Evolutionary conservation across 2,113 vertebrate species (phyloP).

Genomic region (Chaetorhynchus papuensis): DNA sequence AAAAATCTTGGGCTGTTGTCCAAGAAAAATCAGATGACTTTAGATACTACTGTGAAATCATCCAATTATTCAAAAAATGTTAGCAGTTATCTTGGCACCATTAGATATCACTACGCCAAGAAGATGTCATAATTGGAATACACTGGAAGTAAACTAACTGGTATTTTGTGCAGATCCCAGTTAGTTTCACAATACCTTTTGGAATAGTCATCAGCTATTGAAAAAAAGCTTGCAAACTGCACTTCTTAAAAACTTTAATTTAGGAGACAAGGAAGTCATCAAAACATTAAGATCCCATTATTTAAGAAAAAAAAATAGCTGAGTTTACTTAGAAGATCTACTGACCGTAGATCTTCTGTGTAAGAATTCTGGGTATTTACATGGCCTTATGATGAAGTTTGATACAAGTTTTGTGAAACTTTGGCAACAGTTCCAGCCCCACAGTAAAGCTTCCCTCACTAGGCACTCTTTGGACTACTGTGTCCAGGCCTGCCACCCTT

Average conservation of each 20-base stretch:
- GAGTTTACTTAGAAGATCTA: no score
- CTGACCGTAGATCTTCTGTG: not conserved
- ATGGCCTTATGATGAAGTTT: not conserved
- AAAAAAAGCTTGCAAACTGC: not conserved
- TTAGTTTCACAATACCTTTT: conserved; percentile 31
- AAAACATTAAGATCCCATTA: not conserved
- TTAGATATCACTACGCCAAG: conserved; percentile 1
- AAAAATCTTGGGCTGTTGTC: not conserved
- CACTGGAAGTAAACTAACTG: not conserved
- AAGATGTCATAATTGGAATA: conserved; percentile 31
- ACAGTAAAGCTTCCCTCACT: not conserved
- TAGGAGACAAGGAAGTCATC: not conserved
- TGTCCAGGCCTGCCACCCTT: not conserved
- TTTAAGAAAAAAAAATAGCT: not conserved
- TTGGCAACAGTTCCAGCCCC: not conserved
- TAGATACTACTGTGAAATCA: conserved; percentile 24
- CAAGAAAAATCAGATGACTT: conserved; percentile 8
- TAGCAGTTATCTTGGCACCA: conserved; percentile 18
- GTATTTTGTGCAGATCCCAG: not conserved
- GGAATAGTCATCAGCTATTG: not conserved
- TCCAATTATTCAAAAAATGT: conserved; percentile 46
- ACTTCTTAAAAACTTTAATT: not conserved
- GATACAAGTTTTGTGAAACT: not conserved
- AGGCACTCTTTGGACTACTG: accelerated
- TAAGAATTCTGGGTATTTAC: not conserved